These are phyloP conservation scores for Thripadectes ignobilis DNA, from an alignment of 2,797 vertebrate species.

Conservation along the genomic window DNA sequence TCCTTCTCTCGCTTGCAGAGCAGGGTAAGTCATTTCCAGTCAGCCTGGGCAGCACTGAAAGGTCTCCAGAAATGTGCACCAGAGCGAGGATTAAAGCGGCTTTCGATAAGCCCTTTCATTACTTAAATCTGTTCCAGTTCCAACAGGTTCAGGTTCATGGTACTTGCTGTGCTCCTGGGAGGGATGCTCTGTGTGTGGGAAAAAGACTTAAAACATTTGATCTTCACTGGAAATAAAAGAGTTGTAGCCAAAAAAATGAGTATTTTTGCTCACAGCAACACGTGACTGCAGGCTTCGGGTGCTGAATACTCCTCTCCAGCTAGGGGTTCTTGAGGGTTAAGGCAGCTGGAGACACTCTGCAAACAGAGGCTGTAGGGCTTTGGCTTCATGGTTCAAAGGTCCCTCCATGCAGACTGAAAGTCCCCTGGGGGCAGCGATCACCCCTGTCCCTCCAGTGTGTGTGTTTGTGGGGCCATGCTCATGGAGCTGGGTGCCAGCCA, in stretches of 20 bases:
- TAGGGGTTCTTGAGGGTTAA: background rate
- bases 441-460: background rate
- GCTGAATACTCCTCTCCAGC: background rate
- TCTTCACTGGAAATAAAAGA: background rate
- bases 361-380: conserved; percentile 16
- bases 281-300: background rate
- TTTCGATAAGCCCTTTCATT: conserved; percentile 56
- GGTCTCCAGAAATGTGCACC: background rate
- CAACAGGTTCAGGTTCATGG: conserved; percentile 11
- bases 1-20: background rate
- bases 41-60: background rate
- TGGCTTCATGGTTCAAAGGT: conserved; percentile 4
- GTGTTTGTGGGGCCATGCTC: background rate
- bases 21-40: background rate
- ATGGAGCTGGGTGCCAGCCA: accelerated
- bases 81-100: background rate
- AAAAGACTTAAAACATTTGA: background rate
- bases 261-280: background rate
- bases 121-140: conserved; percentile 25
- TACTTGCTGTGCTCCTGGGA: background rate
- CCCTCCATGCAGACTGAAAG: background rate
- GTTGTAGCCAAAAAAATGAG: background rate
- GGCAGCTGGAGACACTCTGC: background rate
- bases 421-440: background rate
- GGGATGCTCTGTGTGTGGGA: background rate